Evolutionary conservation across 2,888 invertebrate species (phyloP), one percentile per base, ranked within the genome.

Genomic region (Cinara cedri): DNA sequence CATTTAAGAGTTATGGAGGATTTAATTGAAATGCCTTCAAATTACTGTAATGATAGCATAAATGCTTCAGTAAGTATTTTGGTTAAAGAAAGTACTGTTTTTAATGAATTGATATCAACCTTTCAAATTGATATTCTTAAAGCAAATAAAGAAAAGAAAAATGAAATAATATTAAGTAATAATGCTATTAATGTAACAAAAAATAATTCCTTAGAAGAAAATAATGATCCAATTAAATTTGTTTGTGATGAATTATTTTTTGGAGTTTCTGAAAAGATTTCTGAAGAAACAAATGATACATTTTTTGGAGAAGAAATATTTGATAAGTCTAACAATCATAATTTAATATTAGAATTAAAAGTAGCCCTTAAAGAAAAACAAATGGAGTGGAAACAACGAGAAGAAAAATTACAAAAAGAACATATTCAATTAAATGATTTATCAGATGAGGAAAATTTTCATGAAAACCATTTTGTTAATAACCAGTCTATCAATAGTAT

Each of bases 271-370:
- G 78, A 70, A 42, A 46, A 78, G 42, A 1, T 16, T 19, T 13
- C 19, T n/a, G 60, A 49, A 51, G 13, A 49, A 11, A 13, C 14
- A 1, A 42, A 70, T 10, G 49, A 51, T 62, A 60, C 9, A 70
- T 34, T 46, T 51, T 49, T 10, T 16, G 13, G 60, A n/a, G 60
- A 78, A n/a, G 51, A 34, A 24, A 3, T 78, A 55, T 78, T 70
- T 51, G 78, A 78, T 49, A 78, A 57, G 0, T 60, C 68, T 2
- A 68, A 70, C 42, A 78, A 78, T 42, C 34, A 49, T 26, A 62
- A 60, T 62, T 70, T 78, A 49, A 78, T 78, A 44, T 60, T 51
- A n/a, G 78, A 78, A 42, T 49, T 78, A 14, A 78, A 70, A 60
- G 34, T 78, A 0, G 78, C 78, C 0, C 70, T 78, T 13, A 57